Evolutionary conservation across 2,888 invertebrate genomes (phyloP).

Genomic region (Phaonia tiefii): DNA sequence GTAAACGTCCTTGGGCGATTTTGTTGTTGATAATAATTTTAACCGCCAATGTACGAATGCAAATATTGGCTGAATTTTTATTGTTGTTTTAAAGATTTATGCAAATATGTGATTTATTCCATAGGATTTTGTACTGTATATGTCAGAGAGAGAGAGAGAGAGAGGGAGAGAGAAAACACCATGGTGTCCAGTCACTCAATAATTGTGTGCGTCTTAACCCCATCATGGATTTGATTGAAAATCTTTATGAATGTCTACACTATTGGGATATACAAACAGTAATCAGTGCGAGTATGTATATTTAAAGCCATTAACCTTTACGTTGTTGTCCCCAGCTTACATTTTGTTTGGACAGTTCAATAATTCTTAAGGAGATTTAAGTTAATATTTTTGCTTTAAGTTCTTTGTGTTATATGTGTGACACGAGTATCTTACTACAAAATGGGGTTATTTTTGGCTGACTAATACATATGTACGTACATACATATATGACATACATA

Average conservation of each 20-base stretch:
- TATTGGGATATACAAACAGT: slow-evolving; percentile 1
- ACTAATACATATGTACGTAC: no score
- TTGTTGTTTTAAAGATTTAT: slow-evolving; percentile 3
- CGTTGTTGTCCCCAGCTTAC: slow-evolving; percentile 19
- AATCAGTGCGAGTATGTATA: not conserved
- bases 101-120: no score
- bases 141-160: no score
- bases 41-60: not conserved
- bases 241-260: not conserved
- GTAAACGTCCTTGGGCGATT: slow-evolving; percentile 62
- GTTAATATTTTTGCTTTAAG: no score
- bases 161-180: no score
- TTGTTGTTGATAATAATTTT: not conserved
- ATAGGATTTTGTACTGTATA: no score
- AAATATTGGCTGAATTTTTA: slow-evolving; percentile 31
- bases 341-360: not conserved
- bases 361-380: not conserved
- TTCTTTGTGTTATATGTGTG: no score
- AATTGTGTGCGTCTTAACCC: slow-evolving; percentile 60
- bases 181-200: slow-evolving; percentile 46
- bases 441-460: no score
- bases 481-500: no score
- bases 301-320: slow-evolving; percentile 60
- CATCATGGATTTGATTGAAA: slow-evolving; percentile 21
- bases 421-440: no score